Base-by-base conservation (phyloP, 2,797 vertebrate genomes). In the Sarcoramphus papa region DNA sequence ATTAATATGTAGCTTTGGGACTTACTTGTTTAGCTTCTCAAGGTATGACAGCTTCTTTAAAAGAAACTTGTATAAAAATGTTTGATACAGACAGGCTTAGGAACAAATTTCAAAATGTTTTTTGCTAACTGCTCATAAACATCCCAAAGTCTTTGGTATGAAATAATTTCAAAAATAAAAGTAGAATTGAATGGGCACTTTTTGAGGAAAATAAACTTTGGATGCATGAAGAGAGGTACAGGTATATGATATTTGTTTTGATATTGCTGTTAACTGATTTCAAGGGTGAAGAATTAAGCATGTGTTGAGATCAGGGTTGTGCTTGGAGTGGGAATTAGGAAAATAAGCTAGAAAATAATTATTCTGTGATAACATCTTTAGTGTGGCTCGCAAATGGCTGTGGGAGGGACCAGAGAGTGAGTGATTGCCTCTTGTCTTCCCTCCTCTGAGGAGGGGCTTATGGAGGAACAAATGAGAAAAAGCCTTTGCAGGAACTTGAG, bases 241-340 rank as follows among this genome's bases (percentile, higher is more conserved):
- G 7, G 4, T 88, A 7, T 25, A 15, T 43, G 31, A 28, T 20
- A 18, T 3, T 33, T 50, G 16, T 43, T 87, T 84, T 59, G 30
- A 20, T 89, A 68, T 65, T 95, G 27, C 27, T 78, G 48, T 33
- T 80, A 56, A 48, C 10, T 50, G 17, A 43, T 78, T 60, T 75
- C 20, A 78, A 33, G 24, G 15, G 3, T 51, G 37, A 88, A 75
- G 6, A 60, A 43, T 75, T 48, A 57, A 68, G 10, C 6, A 3
- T 0, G 0, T 60, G 10, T 24, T 72, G 45, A 84, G 14, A 73
- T 41, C 5, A 24, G 54, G 11, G 3, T 72, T 64, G 10, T 51
- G 43, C 30, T 59, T 76, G 43, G 10, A 54, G 22, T 30, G 10
- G 11, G 6, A 93, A 57, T 30, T 50, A 63, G 13, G 8, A 35